These are phyloP conservation scores for Neogobius melanostomus DNA, from an alignment of 2,113 vertebrate genomes.

Conservation along the genomic window DNA sequence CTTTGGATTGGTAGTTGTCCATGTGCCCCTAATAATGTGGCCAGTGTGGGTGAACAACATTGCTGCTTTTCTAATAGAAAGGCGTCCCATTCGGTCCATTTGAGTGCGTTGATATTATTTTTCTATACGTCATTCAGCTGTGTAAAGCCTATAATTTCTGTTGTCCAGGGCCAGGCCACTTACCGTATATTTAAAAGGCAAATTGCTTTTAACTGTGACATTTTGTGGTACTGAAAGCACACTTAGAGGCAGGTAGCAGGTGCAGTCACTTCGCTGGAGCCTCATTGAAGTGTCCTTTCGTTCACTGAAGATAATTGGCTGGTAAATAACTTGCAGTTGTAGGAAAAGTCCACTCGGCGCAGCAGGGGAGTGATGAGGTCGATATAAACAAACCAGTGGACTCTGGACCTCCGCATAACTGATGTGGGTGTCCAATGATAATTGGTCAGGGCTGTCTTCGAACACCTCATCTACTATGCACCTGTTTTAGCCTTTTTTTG, in stretches of 20 bases:
- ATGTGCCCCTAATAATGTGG: too few relatives aligned
- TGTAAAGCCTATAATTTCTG: slow-evolving; percentile 5
- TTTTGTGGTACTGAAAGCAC: background rate
- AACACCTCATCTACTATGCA: background rate
- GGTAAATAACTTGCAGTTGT: slow-evolving; percentile 15
- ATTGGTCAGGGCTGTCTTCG: background rate
- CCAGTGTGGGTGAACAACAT: too few relatives aligned
- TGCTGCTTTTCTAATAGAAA: too few relatives aligned
- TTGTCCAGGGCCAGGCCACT: background rate
- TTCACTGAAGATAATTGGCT: slow-evolving; percentile 15
- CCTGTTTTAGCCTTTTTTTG: background rate
- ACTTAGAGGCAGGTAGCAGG: background rate
- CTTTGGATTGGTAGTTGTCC: too few relatives aligned
- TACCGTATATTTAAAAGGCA: background rate
- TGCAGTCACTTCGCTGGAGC: slow-evolving; percentile 1
- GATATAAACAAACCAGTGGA: slow-evolving; percentile 20
- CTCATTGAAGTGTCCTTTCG: slow-evolving; percentile 14
- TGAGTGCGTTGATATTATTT: background rate
- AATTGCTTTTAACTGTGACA: slow-evolving; percentile 1
- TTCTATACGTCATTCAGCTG: slow-evolving; percentile 1
- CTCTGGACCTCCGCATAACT: background rate
- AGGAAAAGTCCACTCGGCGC: slow-evolving; percentile 13
- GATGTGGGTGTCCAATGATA: background rate
- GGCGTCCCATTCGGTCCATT: background rate
- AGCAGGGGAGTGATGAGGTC: slow-evolving; percentile 1